Conservation (phyloP, 2,113 vertebrate genomes). For the Petrocephalus microphthalmus region DNA sequence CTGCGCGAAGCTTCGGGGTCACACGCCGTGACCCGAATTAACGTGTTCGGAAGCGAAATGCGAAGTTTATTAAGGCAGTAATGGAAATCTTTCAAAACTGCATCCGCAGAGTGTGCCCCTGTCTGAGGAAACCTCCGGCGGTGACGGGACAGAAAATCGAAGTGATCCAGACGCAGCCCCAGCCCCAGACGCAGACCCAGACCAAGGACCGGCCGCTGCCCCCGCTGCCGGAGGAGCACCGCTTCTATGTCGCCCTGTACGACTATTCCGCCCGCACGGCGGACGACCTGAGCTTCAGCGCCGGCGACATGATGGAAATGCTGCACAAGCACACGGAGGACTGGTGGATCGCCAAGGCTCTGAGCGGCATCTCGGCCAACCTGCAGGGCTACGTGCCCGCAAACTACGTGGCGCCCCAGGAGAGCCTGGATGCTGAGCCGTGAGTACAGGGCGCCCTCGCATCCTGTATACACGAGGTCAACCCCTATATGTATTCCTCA, state of each 20-base stretch:
- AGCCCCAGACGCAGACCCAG: not conserved
- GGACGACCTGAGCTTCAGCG: constrained; percentile 77
- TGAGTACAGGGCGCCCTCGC: constrained; percentile 55
- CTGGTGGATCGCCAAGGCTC: constrained; percentile 78
- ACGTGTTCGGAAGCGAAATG: not conserved
- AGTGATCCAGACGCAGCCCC: not conserved
- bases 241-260: constrained; percentile 72
- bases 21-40: not conserved
- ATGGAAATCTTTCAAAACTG: constrained; percentile 40
- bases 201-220: not conserved
- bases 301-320: constrained; percentile 72
- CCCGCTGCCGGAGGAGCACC: not conserved
- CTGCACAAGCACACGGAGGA: constrained; percentile 60
- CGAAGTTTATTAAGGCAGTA: not conserved
- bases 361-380: constrained; percentile 46
- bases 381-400: constrained; percentile 79
- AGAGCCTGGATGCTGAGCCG: constrained; percentile 81
- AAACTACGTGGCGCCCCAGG: constrained; percentile 80
- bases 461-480: not conserved
- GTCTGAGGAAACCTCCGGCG: constrained; percentile 27
- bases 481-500: not conserved
- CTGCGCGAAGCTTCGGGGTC: not conserved
- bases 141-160: not conserved
- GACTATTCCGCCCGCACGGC: constrained; percentile 78
- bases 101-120: constrained; percentile 32